These are phyloP conservation scores for Chloroceryle inda DNA, from an alignment of 2,797 vertebrate genomes.

Conservation along the genomic window DNA sequence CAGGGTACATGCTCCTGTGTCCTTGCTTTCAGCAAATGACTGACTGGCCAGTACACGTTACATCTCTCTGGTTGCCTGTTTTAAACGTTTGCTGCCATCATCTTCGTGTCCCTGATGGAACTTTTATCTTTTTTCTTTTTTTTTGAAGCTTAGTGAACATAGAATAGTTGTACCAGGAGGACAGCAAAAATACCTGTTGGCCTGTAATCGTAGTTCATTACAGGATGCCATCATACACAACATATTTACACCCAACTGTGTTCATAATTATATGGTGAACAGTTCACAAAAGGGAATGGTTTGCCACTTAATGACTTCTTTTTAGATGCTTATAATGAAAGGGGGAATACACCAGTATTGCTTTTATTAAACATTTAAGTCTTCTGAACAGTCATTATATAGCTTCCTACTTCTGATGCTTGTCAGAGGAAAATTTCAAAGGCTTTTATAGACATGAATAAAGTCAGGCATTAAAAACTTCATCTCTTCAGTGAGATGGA, in stretches of 20 bases:
- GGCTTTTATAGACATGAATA: not conserved
- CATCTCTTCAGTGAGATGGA: not conserved
- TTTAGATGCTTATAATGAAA: slow-evolving; percentile 44
- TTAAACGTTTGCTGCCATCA: not conserved
- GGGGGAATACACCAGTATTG: not conserved
- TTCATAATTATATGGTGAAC: slow-evolving; percentile 17
- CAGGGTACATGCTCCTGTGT: not conserved
- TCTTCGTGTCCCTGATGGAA: not conserved
- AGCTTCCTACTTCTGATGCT: not conserved
- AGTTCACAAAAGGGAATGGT: slow-evolving; percentile 14
- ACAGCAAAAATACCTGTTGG: slow-evolving; percentile 2
- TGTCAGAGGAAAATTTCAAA: slow-evolving; percentile 5
- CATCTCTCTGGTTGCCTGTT: not conserved
- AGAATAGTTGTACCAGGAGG: not conserved
- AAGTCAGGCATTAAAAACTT: not conserved
- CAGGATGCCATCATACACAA: not conserved
- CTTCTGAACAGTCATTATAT: not conserved
- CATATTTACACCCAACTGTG: not conserved
- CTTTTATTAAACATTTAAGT: not conserved
- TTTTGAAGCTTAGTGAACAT: not conserved
- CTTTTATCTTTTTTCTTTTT: not conserved
- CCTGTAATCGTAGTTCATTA: slow-evolving; percentile 37
- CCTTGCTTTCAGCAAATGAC: not conserved
- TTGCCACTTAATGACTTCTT: slow-evolving; percentile 8
- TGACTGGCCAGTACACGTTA: not conserved